Evolutionary conservation across 1,140 invertebrate genomes (phyloP).

Genomic region (Cyclargus thomasi): DNA sequence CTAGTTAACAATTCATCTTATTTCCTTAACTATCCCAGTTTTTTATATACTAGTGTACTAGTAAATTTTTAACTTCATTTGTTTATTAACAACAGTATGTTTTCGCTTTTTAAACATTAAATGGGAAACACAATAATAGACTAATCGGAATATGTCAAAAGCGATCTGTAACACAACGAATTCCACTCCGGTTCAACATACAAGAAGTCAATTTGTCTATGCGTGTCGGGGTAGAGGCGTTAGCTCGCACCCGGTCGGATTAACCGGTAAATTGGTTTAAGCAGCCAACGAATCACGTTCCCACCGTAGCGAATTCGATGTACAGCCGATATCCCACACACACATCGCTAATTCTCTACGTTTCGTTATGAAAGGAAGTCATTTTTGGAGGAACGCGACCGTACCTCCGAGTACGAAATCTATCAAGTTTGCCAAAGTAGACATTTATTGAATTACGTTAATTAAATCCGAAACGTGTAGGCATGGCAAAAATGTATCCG

Average conservation of each 20-base stretch:
- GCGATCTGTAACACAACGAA: background rate
- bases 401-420: background rate
- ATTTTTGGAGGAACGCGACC: background rate
- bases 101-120: too few relatives aligned
- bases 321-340: conserved; percentile 1
- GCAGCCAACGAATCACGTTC: conserved; percentile 42
- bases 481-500: too few relatives aligned
- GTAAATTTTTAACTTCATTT: too few relatives aligned
- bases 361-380: background rate
- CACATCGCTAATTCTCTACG: background rate
- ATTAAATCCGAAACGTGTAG: background rate
- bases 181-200: background rate
- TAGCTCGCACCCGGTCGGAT: conserved; percentile 46
- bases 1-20: too few relatives aligned
- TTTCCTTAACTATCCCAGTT: too few relatives aligned
- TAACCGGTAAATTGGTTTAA: conserved; percentile 68
- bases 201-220: conserved; percentile 40
- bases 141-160: background rate
- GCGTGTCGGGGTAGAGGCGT: conserved; percentile 40
- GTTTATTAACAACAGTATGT: too few relatives aligned
- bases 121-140: too few relatives aligned
- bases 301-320: conserved; percentile 42
- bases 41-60: too few relatives aligned
- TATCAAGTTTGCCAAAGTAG: conserved; percentile 8
- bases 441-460: background rate